phyloP scores from a whole-genome alignment of 1,140 invertebrate species.

The Rhyzopertha dominica region DNA sequence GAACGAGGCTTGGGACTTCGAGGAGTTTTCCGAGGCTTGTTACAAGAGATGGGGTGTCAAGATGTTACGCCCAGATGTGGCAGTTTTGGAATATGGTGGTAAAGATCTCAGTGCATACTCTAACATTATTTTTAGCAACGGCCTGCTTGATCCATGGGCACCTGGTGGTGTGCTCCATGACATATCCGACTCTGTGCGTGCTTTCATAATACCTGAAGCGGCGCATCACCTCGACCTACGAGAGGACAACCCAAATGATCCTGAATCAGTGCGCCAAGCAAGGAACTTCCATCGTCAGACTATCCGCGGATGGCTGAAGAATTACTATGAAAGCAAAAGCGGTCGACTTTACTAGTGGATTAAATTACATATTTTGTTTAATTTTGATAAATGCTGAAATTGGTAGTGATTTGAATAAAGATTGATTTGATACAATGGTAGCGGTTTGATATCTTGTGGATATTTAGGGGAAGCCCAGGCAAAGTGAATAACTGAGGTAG shows the following conservation, averaged over 20 bases:
- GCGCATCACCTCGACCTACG: conserved; percentile 93
- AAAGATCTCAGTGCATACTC: conserved; percentile 60
- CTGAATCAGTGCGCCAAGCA: conserved; percentile 61
- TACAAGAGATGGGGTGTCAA: conserved; percentile 62
- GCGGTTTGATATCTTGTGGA: no score
- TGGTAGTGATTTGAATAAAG: no score
- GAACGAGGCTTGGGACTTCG: conserved; percentile 67
- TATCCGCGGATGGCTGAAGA: conserved; percentile 65
- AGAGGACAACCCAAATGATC: conserved; percentile 63
- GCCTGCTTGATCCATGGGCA: conserved; percentile 89
- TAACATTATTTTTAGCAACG: conserved; percentile 91
- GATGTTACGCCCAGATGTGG: conserved; percentile 56
- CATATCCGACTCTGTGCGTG: conserved; percentile 59
- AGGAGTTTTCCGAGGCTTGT: conserved; percentile 60
- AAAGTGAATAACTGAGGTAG: no score
- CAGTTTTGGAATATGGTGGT: conserved; percentile 76
- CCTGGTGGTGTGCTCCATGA: conserved; percentile 79
- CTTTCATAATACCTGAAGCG: conserved; percentile 79
- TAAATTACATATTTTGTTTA: no score
- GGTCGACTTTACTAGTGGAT: no score
- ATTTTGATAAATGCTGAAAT: no score
- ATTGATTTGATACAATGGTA: no score
- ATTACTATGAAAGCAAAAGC: conserved; percentile 13
- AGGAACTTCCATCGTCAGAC: conserved; percentile 61
- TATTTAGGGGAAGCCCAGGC: no score